A percentile compares a stretch with the other conserved stretches of the same genome.
phyloP scores from a whole-genome alignment of 2,888 invertebrate species.

The Phyto melanocephala region DNA sequence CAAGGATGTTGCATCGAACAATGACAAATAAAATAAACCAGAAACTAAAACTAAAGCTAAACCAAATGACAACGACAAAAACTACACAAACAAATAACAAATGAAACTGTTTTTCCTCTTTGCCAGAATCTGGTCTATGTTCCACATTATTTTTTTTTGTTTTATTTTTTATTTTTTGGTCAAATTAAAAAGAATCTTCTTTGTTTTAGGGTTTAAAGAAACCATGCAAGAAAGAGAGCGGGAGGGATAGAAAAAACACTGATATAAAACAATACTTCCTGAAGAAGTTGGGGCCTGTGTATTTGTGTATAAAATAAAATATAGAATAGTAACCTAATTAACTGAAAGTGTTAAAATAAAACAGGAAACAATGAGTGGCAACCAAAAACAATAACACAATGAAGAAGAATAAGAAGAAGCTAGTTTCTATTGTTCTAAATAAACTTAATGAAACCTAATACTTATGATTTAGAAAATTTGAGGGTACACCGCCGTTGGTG shows the following conservation, averaged over 20 bases:
- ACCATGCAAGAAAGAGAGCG: no score
- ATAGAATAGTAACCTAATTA: constrained; percentile 55
- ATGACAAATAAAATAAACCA: not conserved
- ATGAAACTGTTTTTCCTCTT: not conserved
- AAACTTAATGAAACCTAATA: constrained; percentile 23
- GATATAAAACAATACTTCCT: constrained; percentile 4
- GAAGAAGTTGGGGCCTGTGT: not conserved
- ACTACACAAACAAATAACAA: not conserved
- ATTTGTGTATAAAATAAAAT: not conserved
- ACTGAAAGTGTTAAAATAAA: constrained; percentile 36
- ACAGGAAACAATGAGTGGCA: constrained; percentile 6
- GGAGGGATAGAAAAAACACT: constrained; percentile 17
- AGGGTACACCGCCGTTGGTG: not conserved
- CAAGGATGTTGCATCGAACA: not conserved
- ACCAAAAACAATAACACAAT: not conserved
- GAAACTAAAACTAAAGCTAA: not conserved
- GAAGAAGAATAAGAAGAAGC: not conserved
- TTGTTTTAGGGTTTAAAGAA: not conserved
- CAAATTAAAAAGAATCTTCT: constrained; percentile 12
- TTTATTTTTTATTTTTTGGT: constrained; percentile 5
- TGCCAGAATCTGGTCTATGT: not conserved
- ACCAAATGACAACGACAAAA: constrained; percentile 11
- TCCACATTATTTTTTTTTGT: not conserved
- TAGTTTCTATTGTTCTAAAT: constrained; percentile 10
- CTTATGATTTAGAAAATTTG: not conserved